A percentile compares a stretch with the other conserved stretches of the same genome.
Evolutionary conservation across 2,113 vertebrate species (phyloP).

Genomic region (Falco punctatus): DNA sequence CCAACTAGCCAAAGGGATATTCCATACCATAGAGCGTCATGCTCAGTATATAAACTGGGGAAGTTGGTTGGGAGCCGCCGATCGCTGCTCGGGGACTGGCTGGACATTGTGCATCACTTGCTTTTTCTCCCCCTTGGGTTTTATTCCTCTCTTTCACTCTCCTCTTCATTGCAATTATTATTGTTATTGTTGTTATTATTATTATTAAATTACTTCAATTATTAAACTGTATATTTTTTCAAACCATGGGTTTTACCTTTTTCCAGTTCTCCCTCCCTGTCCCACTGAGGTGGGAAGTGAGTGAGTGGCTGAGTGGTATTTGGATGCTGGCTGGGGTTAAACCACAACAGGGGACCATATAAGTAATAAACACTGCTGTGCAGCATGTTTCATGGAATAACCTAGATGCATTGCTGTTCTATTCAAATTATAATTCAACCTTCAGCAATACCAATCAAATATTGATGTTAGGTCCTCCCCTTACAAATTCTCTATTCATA

Average conservation of each 20-base stretch:
- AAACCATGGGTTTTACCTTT: background rate
- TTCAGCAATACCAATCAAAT: background rate
- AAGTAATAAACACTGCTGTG: background rate
- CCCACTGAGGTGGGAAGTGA: background rate
- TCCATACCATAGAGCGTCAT: too few relatives aligned
- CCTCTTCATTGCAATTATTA: too few relatives aligned
- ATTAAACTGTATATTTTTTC: background rate
- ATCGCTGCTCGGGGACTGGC: background rate
- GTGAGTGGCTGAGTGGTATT: background rate
- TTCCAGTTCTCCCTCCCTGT: background rate
- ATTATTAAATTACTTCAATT: background rate
- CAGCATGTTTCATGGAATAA: background rate
- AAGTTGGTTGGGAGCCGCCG: too few relatives aligned
- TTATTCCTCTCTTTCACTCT: background rate
- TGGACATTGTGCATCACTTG: background rate
- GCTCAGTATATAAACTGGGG: too few relatives aligned
- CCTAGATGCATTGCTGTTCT: background rate
- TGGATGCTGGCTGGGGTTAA: too few relatives aligned
- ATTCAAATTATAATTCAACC: background rate
- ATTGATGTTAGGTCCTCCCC: background rate
- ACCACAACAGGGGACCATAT: too few relatives aligned
- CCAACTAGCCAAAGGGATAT: too few relatives aligned
- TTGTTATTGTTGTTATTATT: background rate
- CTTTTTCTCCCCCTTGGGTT: background rate
- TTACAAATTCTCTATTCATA: background rate